Evolutionary conservation across 37 sponge, comb jelly and placozoan species (phyloP), one percentile per base, ranked within the genome.

Genomic region (Hexactinellida sp.): DNA sequence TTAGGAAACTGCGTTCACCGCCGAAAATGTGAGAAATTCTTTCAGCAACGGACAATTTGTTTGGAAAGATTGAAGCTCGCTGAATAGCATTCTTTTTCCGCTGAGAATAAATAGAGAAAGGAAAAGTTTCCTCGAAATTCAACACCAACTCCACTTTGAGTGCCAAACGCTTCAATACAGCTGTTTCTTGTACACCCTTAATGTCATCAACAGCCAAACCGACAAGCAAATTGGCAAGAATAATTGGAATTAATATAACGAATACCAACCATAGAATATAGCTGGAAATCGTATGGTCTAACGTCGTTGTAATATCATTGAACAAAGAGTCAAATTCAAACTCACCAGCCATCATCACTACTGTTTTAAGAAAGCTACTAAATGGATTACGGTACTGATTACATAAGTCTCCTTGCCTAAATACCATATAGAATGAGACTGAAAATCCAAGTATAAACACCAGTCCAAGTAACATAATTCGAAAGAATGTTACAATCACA

Each of bases 151-250:
- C 76, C 1, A 98, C 96, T 86, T 95, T 87, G 87, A 99, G 85
- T 28, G 92, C 91, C 13, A 93, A 84, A 16, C 93, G 89, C 38
- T 92, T 90, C 51, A 95, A 86, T 0, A 54, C 88, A 82, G 99
- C 99, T 24, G 92, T 82, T 38, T 92, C 89, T 38, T 92, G 94
- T 30, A 94, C 92, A 5, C 89, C 94, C 83, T 99, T 94, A 55
- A 95, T 99, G 54, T 99, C 99, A 85, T 99, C 99, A 51, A 99
- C 99, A 88, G 99, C 99, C 82, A 99, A 83, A 92, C 99, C 99
- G 86, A 98, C 76, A 92, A 99, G 85, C 38, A 99, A 76, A 84
- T 99, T 99, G 52, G 90, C 91, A 82, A 99, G 88, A 7, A 99
- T 84, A 39, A 99, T 95, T 52, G 99, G 96, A 90, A 99, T 94